A percentile compares a stretch with the other conserved stretches of the same genome.
phyloP scores from a whole-genome alignment of 2,888 invertebrate species.

The Amiota mariae region DNA sequence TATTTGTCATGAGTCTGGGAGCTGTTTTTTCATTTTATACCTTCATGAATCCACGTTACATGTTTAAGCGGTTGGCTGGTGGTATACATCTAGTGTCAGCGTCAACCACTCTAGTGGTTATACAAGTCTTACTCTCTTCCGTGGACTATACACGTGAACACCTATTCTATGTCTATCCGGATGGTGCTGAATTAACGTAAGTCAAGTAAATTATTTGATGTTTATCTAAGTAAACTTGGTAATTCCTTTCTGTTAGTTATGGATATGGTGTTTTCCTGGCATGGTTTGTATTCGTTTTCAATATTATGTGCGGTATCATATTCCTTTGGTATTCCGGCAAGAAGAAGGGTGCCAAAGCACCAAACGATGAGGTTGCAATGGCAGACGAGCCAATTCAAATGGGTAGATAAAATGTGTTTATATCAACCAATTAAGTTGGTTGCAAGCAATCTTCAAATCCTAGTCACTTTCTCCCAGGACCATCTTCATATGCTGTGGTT shows the following conservation, averaged over 20 bases:
- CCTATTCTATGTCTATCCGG: constrained; percentile 80
- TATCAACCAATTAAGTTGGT: not conserved
- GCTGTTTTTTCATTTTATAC: constrained; percentile 88
- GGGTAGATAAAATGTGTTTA: constrained; percentile 75
- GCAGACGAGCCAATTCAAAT: constrained; percentile 90
- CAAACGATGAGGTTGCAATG: constrained; percentile 87
- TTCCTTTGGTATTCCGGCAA: constrained; percentile 89
- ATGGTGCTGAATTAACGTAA: constrained; percentile 78
- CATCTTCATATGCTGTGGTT: constrained; percentile 31
- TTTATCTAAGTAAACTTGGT: not conserved
- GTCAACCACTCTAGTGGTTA: constrained; percentile 85
- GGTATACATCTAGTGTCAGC: constrained; percentile 90
- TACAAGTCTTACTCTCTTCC: constrained; percentile 85
- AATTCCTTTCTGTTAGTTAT: constrained; percentile 74
- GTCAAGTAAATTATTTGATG: constrained; percentile 48
- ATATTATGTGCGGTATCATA: constrained; percentile 80
- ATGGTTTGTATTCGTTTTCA: constrained; percentile 84
- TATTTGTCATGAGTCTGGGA: constrained; percentile 87
- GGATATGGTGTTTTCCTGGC: constrained; percentile 84
- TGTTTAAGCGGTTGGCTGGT: constrained; percentile 90
- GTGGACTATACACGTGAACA: constrained; percentile 82
- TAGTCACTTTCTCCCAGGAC: constrained; percentile 24
- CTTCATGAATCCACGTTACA: constrained; percentile 87
- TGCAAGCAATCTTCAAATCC: not conserved
- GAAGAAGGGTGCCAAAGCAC: constrained; percentile 87